phyloP scores from a whole-genome alignment of 2,113 vertebrate species.

The Galeopterus variegatus region DNA sequence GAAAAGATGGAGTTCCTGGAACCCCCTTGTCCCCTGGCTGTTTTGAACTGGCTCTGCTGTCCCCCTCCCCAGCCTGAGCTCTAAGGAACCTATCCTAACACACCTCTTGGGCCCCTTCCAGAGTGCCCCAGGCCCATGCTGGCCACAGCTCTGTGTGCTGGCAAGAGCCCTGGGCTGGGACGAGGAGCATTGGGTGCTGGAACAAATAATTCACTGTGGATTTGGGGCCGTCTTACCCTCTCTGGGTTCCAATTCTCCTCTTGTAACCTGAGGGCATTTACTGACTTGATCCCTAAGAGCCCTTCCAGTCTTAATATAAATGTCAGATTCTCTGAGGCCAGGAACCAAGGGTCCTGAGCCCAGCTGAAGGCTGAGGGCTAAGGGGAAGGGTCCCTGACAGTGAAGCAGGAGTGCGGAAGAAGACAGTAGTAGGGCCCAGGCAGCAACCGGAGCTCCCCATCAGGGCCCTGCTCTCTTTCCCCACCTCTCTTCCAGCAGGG shows the following conservation, averaged over 20 bases:
- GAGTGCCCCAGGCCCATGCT: rapidly evolving
- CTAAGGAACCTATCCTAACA: background rate
- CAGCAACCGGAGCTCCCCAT: background rate
- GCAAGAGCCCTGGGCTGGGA: background rate
- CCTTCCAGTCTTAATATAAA: background rate
- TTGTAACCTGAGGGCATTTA: background rate
- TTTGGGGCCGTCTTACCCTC: background rate
- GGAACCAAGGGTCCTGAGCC: background rate
- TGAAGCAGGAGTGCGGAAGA: background rate
- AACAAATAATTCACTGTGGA: background rate
- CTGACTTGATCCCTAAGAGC: background rate
- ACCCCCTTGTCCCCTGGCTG: background rate
- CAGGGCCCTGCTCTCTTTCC: background rate
- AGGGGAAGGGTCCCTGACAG: background rate
- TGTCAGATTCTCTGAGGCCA: background rate
- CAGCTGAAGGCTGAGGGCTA: too few relatives aligned
- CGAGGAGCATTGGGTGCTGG: background rate
- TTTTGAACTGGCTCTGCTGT: background rate
- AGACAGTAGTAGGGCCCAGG: background rate
- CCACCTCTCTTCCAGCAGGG: background rate
- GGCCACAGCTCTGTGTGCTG: background rate
- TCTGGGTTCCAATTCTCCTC: background rate
- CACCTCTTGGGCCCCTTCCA: background rate
- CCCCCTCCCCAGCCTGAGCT: background rate
- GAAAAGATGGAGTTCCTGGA: background rate